Evolutionary conservation across 92 coral and sea anemone species (phyloP), one percentile per base, ranked within the genome.

Genomic region (Isaurus tuberculatus): DNA sequence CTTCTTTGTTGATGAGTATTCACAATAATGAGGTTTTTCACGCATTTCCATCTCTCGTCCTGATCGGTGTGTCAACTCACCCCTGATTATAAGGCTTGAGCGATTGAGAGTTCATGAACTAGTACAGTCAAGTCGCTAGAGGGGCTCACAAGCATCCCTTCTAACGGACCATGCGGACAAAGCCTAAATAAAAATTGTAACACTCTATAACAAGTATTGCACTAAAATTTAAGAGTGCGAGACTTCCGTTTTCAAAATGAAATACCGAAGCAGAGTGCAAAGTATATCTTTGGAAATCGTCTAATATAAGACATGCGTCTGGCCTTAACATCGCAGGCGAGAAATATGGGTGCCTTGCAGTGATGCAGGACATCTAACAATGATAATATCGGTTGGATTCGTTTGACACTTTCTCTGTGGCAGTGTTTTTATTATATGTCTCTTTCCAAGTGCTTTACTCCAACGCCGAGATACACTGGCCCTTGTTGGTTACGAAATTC

Each of bases 271-370:
- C 69, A 64, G 69, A 64, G 17, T 27, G 69, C 69, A 64, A 64
- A 64, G 33, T n/a, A 27, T 64, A 64, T 64, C 17, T 14, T 37
- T 80, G 74, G 70, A 63, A 65, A 0, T 65, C 84, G 40, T 80
- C 84, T 44, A 85, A 27, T 25, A 75, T 73, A 40, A 75, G 71
- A 44, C 66, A 63, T 32, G 83, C 32, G n/a, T 63, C 88, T 77
- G 89, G 78, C 46, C 60, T 79, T 68, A 86, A 75, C 80, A 86
- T 51, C 28, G 75, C 84, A 40, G 89, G 89, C 37, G 81, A 67
- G 80, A 85, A 79, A 79, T 86, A 86, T 28, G 79, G 89, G 80
- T 86, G 89, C 33, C 89, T 67, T 33, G 80, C 75, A 68, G 75
- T 67, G 72, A 86, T 37, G 42, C 85, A 86, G 48, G 83, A 66